A percentile compares a stretch with the other conserved stretches of the same genome.
Evolutionary conservation across 2,797 vertebrate species (phyloP).

Genomic region (Cacajao melanocephalus): DNA sequence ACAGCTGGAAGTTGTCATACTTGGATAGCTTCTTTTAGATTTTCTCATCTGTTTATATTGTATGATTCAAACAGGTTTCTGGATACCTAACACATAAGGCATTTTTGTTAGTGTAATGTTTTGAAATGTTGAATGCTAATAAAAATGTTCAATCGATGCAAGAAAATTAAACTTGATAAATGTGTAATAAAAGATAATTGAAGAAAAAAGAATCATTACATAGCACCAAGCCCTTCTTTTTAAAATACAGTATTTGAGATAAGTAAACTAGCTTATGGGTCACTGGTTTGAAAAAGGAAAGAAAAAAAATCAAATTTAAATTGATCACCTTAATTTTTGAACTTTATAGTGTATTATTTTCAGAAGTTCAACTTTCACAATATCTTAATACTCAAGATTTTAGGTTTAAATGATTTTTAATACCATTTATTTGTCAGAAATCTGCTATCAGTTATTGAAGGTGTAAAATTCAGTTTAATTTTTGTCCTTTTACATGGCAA

Average conservation of each 20-base stretch:
- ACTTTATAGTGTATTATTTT: neutral
- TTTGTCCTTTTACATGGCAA: neutral
- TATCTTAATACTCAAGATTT: neutral
- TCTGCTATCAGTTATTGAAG: neutral
- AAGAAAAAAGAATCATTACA: neutral
- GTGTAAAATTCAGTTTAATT: neutral
- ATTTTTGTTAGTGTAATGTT: neutral
- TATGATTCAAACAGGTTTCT: neutral
- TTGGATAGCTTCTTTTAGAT: neutral
- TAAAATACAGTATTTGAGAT: neutral
- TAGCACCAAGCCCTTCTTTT: neutral
- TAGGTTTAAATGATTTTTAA: neutral
- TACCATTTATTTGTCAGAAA: conserved; percentile 8
- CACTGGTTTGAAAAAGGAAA: neutral
- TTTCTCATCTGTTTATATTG: neutral
- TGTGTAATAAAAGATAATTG: neutral
- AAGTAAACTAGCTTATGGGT: neutral
- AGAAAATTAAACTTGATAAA: neutral
- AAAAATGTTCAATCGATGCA: neutral
- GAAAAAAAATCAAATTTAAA: neutral
- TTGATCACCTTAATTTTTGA: neutral
- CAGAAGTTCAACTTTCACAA: neutral
- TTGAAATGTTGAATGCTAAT: neutral
- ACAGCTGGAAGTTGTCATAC: neutral
- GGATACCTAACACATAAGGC: neutral